Percentiles rank a stretch among this genome's conserved stretches.
These are phyloP conservation scores for Pteronotus mesoamericanus DNA, from an alignment of 2,797 vertebrate species.

Conservation along the genomic window DNA sequence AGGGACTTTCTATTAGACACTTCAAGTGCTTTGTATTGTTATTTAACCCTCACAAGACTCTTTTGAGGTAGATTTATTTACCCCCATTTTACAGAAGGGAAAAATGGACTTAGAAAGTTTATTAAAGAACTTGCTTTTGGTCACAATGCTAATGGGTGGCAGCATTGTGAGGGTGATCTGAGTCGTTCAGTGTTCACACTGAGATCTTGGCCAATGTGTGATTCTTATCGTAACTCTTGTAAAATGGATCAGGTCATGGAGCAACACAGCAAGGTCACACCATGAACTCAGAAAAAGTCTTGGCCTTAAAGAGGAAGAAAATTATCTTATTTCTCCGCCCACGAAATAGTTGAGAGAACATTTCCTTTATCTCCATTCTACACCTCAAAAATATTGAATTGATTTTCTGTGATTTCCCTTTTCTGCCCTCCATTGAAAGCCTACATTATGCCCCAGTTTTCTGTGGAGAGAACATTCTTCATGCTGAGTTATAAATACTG, in stretches of 20 bases:
- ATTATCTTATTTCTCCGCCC: conserved; percentile 37
- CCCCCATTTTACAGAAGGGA: not conserved
- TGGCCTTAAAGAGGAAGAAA: conserved; percentile 17
- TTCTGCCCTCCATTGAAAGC: conserved; percentile 62
- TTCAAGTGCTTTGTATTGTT: not conserved
- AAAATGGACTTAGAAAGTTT: not conserved
- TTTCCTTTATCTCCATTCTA: conserved; percentile 60
- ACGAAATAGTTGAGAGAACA: conserved; percentile 33
- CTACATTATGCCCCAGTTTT: conserved; percentile 67
- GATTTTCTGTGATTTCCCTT: conserved; percentile 69
- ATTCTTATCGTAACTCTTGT: not conserved
- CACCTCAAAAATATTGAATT: conserved; percentile 62
- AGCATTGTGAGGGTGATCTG: not conserved
- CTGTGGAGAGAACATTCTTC: conserved; percentile 59
- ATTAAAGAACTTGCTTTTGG: not conserved
- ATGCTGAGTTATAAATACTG: conserved; percentile 62
- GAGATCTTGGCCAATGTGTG: not conserved
- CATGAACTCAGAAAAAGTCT: not conserved
- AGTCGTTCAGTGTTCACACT: rapidly evolving
- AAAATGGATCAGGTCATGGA: not conserved
- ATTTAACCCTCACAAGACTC: not conserved
- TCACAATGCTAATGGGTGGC: not conserved
- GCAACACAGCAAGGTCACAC: not conserved
- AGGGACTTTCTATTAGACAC: not conserved
- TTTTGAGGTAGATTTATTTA: not conserved